Conservation (phyloP, 2,113 vertebrate species). For the Sphaerodactylus townsendi region DNA sequence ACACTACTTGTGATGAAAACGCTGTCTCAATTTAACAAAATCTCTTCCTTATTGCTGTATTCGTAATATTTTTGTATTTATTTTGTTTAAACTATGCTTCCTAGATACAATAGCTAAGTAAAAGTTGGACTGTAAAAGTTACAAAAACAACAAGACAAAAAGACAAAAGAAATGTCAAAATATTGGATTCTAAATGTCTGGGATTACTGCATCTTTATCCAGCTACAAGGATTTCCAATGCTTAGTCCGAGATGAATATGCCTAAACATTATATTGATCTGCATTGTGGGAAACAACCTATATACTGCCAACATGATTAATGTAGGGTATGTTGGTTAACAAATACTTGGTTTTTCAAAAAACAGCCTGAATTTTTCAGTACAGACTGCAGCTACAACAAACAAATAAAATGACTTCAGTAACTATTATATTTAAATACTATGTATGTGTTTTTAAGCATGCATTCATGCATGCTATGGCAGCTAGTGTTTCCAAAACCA, state of each 20-base stretch:
- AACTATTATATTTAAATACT: not conserved
- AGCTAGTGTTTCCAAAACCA: not conserved
- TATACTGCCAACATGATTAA: slow-evolving; percentile 22
- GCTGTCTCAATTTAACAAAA: slow-evolving; percentile 32
- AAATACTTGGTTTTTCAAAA: not conserved
- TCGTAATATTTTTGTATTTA: not conserved
- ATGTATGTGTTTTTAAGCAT: not conserved
- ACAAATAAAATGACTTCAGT: slow-evolving; percentile 8
- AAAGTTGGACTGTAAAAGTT: not conserved
- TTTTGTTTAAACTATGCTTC: not conserved
- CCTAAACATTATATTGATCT: not conserved
- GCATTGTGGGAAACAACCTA: slow-evolving; percentile 1
- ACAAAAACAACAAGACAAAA: not conserved
- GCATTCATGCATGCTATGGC: not conserved
- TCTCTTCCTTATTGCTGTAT: not conserved
- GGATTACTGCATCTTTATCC: not conserved
- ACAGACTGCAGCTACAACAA: not conserved
- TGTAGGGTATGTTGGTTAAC: not conserved
- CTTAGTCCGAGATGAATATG: not conserved
- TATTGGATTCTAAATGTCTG: not conserved
- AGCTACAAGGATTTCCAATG: not conserved
- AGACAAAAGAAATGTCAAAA: not conserved
- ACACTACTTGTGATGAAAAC: slow-evolving; percentile 11
- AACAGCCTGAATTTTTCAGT: slow-evolving; percentile 15
- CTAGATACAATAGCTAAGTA: not conserved